Conservation (phyloP, 1,140 invertebrate species). For the Heliconius hermathena region DNA sequence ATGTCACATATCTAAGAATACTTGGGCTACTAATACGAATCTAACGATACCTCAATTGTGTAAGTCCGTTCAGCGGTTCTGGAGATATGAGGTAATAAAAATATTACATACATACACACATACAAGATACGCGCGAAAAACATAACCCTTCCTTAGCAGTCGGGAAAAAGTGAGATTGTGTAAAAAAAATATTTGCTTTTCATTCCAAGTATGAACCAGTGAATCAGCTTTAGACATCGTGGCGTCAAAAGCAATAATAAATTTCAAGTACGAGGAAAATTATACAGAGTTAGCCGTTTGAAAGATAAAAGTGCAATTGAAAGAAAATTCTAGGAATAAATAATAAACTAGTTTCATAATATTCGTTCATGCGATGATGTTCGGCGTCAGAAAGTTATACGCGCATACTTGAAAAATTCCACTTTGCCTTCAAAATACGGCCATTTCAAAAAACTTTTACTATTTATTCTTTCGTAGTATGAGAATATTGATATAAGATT, state of each 20-base stretch:
- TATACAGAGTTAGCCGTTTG: neutral
- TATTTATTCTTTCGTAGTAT: slow-evolving; percentile 15
- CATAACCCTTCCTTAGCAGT: no score
- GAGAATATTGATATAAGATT: neutral
- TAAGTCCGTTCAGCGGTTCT: no score
- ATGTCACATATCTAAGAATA: no score
- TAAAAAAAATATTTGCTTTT: no score
- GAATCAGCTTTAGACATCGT: neutral
- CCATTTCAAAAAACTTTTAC: slow-evolving; percentile 15
- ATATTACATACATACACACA: no score
- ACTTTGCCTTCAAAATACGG: slow-evolving; percentile 20
- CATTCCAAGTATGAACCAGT: no score
- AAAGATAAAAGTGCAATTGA: slow-evolving; percentile 2
- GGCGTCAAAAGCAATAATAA: neutral
- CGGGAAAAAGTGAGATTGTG: no score
- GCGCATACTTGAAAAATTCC: slow-evolving; percentile 15
- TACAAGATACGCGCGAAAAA: no score
- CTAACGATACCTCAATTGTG: no score
- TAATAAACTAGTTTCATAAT: slow-evolving; percentile 22
- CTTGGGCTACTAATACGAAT: no score
- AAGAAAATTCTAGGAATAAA: slow-evolving; percentile 7
- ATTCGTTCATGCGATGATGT: slow-evolving; percentile 25
- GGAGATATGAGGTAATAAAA: no score
- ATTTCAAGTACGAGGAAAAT: neutral
- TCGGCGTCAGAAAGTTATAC: slow-evolving; percentile 23